Evolutionary conservation across 2,113 vertebrate species (phyloP).

Genomic region (Melanocharis versteri): DNA sequence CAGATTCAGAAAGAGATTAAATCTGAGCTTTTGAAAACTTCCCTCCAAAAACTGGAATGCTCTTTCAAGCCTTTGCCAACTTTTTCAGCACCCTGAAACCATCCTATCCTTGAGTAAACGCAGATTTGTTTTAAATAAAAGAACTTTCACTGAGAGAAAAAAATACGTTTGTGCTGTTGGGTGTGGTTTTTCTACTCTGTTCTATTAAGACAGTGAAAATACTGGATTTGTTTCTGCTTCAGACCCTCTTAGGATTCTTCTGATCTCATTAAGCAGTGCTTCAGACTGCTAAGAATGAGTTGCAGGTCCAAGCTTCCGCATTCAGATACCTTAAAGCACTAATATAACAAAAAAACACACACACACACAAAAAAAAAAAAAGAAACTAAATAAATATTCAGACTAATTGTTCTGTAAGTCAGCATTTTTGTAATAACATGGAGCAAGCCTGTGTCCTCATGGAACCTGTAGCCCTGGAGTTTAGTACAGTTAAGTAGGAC

Average conservation of each 20-base stretch:
- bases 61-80: background rate
- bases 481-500: background rate
- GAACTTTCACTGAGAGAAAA: background rate
- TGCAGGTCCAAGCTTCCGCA: background rate
- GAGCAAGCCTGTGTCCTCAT: background rate
- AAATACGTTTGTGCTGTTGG: background rate
- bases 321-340: background rate
- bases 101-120: background rate
- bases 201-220: background rate
- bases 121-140: background rate
- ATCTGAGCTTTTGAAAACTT: background rate
- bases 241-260: background rate
- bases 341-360: background rate
- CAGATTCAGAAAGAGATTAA: background rate
- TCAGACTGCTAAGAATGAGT: background rate
- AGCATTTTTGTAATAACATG: background rate
- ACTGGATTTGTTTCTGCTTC: background rate
- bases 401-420: background rate
- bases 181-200: background rate
- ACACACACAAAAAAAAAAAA: background rate
- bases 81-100: background rate
- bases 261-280: background rate
- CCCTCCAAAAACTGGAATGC: background rate
- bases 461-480: background rate
- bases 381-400: background rate